Evolutionary conservation across 2,113 vertebrate species (phyloP).

Genomic region (Sinocyclocheilus grahami): DNA sequence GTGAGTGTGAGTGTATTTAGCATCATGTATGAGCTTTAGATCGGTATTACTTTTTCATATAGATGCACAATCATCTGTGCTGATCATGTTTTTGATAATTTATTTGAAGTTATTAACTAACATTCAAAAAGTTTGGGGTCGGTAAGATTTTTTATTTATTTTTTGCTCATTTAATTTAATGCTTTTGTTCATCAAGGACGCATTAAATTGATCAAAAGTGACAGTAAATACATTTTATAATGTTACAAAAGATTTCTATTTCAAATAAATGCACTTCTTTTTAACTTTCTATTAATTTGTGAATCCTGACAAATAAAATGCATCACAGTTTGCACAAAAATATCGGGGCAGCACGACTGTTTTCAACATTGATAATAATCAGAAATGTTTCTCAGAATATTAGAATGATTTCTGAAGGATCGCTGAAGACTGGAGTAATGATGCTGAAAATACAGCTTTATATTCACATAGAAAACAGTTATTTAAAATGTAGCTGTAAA

Average conservation of each 20-base stretch:
- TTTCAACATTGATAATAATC: not conserved
- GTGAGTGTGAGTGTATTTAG: not conserved
- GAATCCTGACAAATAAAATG: not conserved
- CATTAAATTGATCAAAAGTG: not conserved
- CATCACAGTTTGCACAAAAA: not conserved
- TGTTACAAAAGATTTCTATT: not conserved
- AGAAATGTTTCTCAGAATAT: not conserved
- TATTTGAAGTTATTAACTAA: not conserved
- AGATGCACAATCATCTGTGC: not conserved
- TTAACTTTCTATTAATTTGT: not conserved
- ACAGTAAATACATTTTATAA: not conserved
- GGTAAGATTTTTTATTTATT: not conserved
- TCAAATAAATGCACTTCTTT: too few relatives aligned
- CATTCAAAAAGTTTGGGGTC: not conserved
- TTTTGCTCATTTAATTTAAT: not conserved
- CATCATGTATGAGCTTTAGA: not conserved
- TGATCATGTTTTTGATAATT: not conserved
- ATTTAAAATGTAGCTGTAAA: too few relatives aligned
- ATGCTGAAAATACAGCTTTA: too few relatives aligned
- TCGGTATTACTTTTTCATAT: not conserved
- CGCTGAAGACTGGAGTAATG: not conserved
- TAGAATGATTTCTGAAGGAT: not conserved
- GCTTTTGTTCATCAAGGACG: not conserved
- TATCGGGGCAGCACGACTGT: not conserved
- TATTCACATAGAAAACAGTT: too few relatives aligned